These are phyloP conservation scores for Chymomyza procnemis DNA, from an alignment of 2,888 invertebrate genomes.

Conservation along the genomic window DNA sequence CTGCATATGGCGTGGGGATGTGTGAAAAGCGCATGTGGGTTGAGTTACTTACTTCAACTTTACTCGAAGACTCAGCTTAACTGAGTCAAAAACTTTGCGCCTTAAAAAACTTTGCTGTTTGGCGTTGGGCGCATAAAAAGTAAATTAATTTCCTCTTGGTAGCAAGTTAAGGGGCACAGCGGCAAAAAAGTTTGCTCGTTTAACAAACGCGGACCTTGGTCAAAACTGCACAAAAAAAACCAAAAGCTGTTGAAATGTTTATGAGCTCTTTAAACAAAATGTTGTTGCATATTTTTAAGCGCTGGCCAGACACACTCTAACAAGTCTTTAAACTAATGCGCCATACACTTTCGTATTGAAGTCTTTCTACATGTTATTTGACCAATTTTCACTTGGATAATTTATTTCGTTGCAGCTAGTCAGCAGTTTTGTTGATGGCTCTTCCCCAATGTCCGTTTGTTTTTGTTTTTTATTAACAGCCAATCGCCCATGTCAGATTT, in stretches of 20 bases:
- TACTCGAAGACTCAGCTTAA: background rate
- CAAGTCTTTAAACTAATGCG: background rate
- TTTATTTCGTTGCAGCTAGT: constrained; percentile 49
- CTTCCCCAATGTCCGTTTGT: background rate
- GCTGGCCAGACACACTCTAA: constrained; percentile 1
- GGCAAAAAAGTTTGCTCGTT: background rate
- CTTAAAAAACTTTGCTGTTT: background rate
- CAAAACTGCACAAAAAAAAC: background rate
- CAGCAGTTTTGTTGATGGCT: constrained; percentile 14
- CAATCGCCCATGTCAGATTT: constrained; percentile 50
- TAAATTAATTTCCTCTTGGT: background rate
- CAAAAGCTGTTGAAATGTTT: constrained; percentile 38
- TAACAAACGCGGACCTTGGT: too few species aligned
- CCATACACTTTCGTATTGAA: background rate
- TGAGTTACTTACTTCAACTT: background rate
- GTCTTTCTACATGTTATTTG: constrained; percentile 28
- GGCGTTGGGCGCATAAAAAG: background rate
- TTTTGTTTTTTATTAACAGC: background rate
- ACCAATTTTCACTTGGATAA: constrained; percentile 42
- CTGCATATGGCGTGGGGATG: constrained; percentile 29
- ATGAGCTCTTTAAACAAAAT: constrained; percentile 63
- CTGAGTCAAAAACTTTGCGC: background rate
- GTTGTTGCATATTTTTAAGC: constrained; percentile 58
- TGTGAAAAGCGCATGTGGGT: background rate
- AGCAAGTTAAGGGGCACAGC: background rate